Percentiles rank a stretch among this genome's conserved stretches.
Evolutionary conservation across 2,888 invertebrate genomes (phyloP).

Genomic region (Ethmia dodecea): DNA sequence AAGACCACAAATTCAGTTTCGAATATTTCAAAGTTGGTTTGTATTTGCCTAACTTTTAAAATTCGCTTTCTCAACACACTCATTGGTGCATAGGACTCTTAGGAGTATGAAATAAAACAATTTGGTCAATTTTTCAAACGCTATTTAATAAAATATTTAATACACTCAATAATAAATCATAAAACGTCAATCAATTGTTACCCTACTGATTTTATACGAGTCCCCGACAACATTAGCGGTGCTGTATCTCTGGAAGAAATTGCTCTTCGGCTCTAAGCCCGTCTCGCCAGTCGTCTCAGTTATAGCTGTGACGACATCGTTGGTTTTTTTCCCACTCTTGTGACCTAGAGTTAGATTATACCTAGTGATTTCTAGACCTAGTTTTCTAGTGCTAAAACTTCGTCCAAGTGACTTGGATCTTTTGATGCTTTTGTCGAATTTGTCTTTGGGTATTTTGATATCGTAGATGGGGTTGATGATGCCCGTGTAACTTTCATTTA

Average conservation of each 20-base stretch:
- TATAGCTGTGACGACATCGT: conserved; percentile 63
- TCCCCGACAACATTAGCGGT: conserved; percentile 55
- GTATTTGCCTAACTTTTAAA: too few species aligned
- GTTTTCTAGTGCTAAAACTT: conserved; percentile 45
- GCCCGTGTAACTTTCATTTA: conserved; percentile 42
- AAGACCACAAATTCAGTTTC: too few species aligned
- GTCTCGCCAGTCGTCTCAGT: conserved; percentile 51
- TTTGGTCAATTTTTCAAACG: too few species aligned
- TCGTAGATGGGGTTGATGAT: conserved; percentile 65
- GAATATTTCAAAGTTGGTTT: too few species aligned
- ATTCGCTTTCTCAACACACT: too few species aligned
- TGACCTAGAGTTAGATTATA: conserved; percentile 59
- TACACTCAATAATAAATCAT: too few species aligned
- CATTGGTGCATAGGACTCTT: too few species aligned
- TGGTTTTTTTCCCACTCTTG: conserved; percentile 45
- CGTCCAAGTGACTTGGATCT: conserved; percentile 59
- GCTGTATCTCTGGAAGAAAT: conserved; percentile 51
- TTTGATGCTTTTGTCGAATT: conserved; percentile 52
- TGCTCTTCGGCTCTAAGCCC: conserved; percentile 48
- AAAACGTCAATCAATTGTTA: conserved; percentile 51
- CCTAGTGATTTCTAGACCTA: conserved; percentile 47
- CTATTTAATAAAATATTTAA: too few species aligned
- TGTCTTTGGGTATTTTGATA: conserved; percentile 56
- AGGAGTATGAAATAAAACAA: too few species aligned
- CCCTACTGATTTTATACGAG: conserved; percentile 53